Evolutionary conservation across 2,888 invertebrate species (phyloP).

Genomic region (Endotricha flammealis): DNA sequence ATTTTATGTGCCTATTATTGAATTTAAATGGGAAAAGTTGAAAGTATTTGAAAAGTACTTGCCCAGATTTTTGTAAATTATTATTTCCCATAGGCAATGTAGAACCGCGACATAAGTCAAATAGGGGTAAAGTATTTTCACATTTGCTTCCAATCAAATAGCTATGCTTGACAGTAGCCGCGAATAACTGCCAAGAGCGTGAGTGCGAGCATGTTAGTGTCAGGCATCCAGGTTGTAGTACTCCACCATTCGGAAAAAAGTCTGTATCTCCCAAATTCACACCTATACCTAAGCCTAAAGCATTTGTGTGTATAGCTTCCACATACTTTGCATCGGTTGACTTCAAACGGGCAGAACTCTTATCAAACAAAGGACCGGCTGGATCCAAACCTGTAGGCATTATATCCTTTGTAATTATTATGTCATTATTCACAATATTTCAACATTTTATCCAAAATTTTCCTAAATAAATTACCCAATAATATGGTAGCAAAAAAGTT

Average conservation of each 20-base stretch:
- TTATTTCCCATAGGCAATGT: neutral
- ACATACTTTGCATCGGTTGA: constrained; percentile 41
- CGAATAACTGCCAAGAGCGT: constrained; percentile 13
- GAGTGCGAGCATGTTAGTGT: constrained; percentile 13
- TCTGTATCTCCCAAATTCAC: constrained; percentile 1
- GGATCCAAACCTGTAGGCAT: constrained; percentile 41
- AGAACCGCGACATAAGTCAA: neutral
- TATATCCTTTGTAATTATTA: too few relatives aligned
- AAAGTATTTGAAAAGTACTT: constrained; percentile 25
- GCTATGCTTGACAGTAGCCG: constrained; percentile 12
- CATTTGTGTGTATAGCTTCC: constrained; percentile 45
- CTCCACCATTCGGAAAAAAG: constrained; percentile 5
- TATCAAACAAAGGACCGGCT: constrained; percentile 36
- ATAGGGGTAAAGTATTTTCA: neutral
- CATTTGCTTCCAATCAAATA: constrained; percentile 6
- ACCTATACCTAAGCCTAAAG: constrained; percentile 15
- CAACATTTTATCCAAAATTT: too few relatives aligned
- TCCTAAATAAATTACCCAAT: too few relatives aligned
- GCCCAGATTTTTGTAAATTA: constrained; percentile 1
- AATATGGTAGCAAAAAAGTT: too few relatives aligned
- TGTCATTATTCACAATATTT: too few relatives aligned
- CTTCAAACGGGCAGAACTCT: constrained; percentile 22
- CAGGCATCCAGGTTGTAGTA: constrained; percentile 12
- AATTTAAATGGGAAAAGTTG: too few relatives aligned
- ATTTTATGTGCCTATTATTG: too few relatives aligned